These are phyloP conservation scores for Spatulosminthurus flaviceps DNA, from an alignment of 2,888 invertebrate species.

Conservation along the genomic window DNA sequence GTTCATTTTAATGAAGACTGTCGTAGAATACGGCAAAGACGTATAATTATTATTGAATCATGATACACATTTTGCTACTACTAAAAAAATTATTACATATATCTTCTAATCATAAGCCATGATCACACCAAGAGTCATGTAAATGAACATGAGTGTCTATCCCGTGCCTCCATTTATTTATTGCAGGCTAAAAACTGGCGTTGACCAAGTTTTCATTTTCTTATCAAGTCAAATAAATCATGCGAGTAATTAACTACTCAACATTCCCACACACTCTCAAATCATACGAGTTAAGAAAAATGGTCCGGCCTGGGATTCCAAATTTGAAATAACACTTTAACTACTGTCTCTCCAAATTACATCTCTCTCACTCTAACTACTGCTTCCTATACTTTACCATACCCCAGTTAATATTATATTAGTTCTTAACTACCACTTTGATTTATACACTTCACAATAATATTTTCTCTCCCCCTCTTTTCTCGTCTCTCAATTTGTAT, in stretches of 20 bases:
- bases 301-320: background rate
- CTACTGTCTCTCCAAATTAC: background rate
- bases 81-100: background rate
- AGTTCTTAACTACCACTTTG: no score
- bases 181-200: background rate
- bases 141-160: background rate
- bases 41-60: no score
- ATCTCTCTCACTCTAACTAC: background rate
- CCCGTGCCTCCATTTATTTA: background rate
- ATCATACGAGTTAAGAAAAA: background rate
- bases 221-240: conserved; percentile 21
- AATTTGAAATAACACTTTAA: background rate
- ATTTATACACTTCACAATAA: no score
- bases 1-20: background rate
- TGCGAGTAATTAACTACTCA: conserved; percentile 18
- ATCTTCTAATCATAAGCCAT: background rate
- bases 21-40: background rate
- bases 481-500: no score
- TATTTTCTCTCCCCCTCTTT: no score
- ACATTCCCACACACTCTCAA: conserved; percentile 27
- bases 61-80: no score
- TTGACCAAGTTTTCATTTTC: background rate
- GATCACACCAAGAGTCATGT: conserved; percentile 9
- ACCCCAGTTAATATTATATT: no score
- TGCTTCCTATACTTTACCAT: background rate